Evolutionary conservation across 2,888 invertebrate genomes (phyloP), one percentile per base, ranked within the genome.

Genomic region (Gastrophysa polygoni): DNA sequence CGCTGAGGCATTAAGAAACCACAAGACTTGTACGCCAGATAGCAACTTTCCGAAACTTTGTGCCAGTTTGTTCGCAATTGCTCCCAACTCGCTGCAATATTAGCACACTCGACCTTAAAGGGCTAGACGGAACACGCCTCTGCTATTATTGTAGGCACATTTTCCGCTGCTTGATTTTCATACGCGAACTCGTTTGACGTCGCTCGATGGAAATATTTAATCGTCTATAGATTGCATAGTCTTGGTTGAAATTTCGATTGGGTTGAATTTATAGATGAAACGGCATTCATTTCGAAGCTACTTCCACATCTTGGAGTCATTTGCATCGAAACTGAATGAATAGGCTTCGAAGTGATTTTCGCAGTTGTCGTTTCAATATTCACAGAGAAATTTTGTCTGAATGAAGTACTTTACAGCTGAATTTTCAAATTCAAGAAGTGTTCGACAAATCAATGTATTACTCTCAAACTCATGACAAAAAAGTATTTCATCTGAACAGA

Each of bases 11-110:
- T 80, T 79, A 80, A 77, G 78, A 73, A 78, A 78, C 80, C 80
- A 73, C 80, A 79, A 74, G 75, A 72, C 77, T 77, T 78, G 78
- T 78, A 77, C 76, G 76, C 75, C 71, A 76, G 76, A 77, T 77
- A 76, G 75, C 71, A 77, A 75, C 73, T 76, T 75, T 64, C 69
- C 69, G 68, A 68, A 79, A 77, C 73, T 77, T 77, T 74, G 74
- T 73, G 73, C 75, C 75, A 75, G 75, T 77, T 77, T 75, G 74
- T 65, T 68, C 65, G 64, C 67, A 68, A 71, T 68, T 70, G 71
- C 73, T 71, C 59, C 68, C 67, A 72, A 71, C 71, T 72, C 70
- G 66, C 68, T 69, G 70, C 69, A 71, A 71, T 71, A 72, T 71
- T 71, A 69, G 70, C 65, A 68, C 69, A 68, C 67, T 69, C 67